Percentiles rank a stretch among this genome's conserved stretches.
phyloP scores from a whole-genome alignment of 2,888 invertebrate species.

The Gastrophysa polygoni region DNA sequence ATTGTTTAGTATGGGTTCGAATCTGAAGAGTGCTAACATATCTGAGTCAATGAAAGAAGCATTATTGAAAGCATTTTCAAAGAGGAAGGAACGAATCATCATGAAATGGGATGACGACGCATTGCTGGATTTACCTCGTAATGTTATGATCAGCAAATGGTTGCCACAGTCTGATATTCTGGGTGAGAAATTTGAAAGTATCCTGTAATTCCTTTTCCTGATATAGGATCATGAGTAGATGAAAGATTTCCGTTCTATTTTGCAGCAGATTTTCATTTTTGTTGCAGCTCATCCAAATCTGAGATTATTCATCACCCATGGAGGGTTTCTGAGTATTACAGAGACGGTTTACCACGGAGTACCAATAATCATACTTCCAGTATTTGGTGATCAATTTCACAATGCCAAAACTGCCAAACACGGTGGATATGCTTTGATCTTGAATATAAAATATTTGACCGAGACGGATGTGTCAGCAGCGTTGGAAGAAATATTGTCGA shows the following conservation, averaged over 20 bases:
- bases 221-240: too few species aligned
- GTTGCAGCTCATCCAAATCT: conserved; percentile 58
- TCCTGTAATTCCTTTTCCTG: too few species aligned
- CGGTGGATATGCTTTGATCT: conserved; percentile 55
- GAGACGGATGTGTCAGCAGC: conserved; percentile 45
- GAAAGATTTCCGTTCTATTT: too few species aligned
- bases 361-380: conserved; percentile 61
- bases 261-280: not conserved
- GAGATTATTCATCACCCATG: conserved; percentile 60
- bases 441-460: conserved; percentile 55
- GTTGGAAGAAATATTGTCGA: conserved; percentile 45
- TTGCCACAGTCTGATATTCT: conserved; percentile 45
- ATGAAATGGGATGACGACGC: conserved; percentile 71
- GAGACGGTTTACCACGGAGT: conserved; percentile 60
- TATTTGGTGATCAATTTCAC: conserved; percentile 61
- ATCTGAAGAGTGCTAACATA: conserved; percentile 62
- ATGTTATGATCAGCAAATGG: conserved; percentile 52
- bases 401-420: conserved; percentile 58
- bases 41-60: conserved; percentile 59
- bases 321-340: conserved; percentile 60
- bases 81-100: conserved; percentile 66
- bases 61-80: conserved; percentile 63
- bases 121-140: conserved; percentile 45
- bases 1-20: conserved; percentile 66
- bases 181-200: too few species aligned